Evolutionary conservation across 2,797 vertebrate genomes (phyloP), one percentile per base, ranked within the genome.

Genomic region (Melanotaenia maccullochi): DNA sequence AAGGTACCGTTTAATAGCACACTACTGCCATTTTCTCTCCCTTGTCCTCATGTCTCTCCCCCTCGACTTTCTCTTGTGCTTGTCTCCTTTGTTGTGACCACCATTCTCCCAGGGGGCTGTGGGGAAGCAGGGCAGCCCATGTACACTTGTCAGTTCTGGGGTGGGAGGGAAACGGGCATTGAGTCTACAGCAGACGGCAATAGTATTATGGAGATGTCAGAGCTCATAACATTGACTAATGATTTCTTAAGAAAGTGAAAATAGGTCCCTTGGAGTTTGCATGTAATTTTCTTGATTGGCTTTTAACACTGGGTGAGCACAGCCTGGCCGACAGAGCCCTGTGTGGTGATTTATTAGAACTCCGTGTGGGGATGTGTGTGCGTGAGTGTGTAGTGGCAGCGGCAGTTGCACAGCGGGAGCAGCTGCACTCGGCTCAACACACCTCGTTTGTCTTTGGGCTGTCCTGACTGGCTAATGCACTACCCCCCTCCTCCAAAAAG

Each of bases 231-330:
- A 88, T 88, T 95, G 95, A 95, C 93, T 95, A 95, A 95, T 94
- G 93, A 93, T 93, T 94, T 94, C 87, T 94, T 94, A 94, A 94
- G 93, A 94, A 95, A 94, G 93, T 95, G 94, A 92, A 93, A 94
- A 94, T 95, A 90, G 93, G 92, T 95, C 96, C 96, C 92, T 95
- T 95, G 93, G 94, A 96, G 96, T 96, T 96, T 96, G 96, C 94
- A 93, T 95, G 95, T 96, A 96, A 97, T 98, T 97, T 97, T 93
- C 95, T 95, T 97, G 96, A 99, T 98, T 97, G 97, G 95, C 96
- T 98, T 98, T 99, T 98, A 98, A 97, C 96, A 96, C 92, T 77
- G 86, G 91, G 90, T 73, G 87, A 90, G 90, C 85, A 64, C 92
- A 92, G 94, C 90, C 89, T 74, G 91, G 89, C 91, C 93, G 95